Percentiles rank a stretch among this genome's conserved stretches.
phyloP scores from a whole-genome alignment of 35 echinoderm and acorn worm species.

The Lytechinus pictus region DNA sequence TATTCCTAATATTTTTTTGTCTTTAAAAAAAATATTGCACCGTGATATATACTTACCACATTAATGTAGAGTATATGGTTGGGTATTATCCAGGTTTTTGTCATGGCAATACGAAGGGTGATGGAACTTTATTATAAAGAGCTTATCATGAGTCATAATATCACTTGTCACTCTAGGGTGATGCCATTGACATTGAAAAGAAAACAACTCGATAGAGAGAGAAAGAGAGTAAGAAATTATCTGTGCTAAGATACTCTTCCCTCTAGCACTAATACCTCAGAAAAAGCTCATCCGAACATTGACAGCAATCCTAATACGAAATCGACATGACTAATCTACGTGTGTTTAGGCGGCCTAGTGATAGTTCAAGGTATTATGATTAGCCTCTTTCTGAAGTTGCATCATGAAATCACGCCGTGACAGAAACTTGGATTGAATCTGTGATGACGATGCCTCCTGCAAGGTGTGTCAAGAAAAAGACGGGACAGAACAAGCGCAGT shows the following conservation, averaged over 20 bases:
- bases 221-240: not conserved
- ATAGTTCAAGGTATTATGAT: not conserved
- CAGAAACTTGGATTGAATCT: not conserved
- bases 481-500: not conserved
- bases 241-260: not conserved
- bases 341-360: not conserved
- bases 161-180: not conserved
- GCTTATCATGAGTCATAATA: not conserved
- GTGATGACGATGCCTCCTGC: not conserved
- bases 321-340: not conserved
- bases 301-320: not conserved
- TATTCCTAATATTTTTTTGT: slow-evolving; percentile 31
- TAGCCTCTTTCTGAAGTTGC: not conserved
- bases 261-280: not conserved
- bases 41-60: slow-evolving; percentile 31
- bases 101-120: not conserved
- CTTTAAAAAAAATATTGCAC: slow-evolving; percentile 1
- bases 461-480: not conserved
- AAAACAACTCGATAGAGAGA: not conserved
- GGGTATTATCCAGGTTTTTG: not conserved
- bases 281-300: not conserved
- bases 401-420: not conserved
- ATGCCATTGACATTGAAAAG: not conserved
- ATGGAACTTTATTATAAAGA: not conserved
- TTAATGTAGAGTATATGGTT: slow-evolving; percentile 1